Base-by-base conservation (phyloP, 2,797 vertebrate genomes). In the Hippopotamyrus pictus region DNA sequence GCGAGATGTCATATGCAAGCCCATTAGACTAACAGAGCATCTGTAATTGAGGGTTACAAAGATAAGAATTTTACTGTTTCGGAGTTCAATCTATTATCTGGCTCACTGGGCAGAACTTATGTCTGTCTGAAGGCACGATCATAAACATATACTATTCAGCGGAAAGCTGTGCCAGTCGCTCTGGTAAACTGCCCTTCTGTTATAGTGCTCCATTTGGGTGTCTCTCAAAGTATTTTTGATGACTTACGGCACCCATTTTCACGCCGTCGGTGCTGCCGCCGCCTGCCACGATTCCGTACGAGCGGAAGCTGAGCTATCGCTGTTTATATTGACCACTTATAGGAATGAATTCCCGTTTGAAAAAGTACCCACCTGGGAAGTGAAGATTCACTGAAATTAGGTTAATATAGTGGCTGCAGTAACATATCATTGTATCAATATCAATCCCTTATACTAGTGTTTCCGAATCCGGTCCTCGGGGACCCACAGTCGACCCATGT, bases 11-110 rank as follows among this genome's bases (percentile, higher is more conserved):
- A 76, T 44, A 37, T 19, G 33, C 29, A 76, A 17, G 4, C 69
- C 33, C 69, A 76, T 76, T 76, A 37, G 69, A 76, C 69, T 76
- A 41, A 76, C 69, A 76, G 69, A 76, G 37, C 69, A 41, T 76
- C 69, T 76, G 69, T 76, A 76, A 76, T 76, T 76, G 69, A 29
- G 69, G 69, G 33, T 48, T 83, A 50, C n/a, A 83, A 83, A 83
- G 79, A 83, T 50, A 50, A 22, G 19, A 46, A 50, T 83, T 83
- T 83, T 22, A 83, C 44, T 44, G 79, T 44, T 83, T 83, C 2
- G 19, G 17, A 44, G 44, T 22, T 83, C 44, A 50, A 83, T 86
- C 50, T 86, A 53, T 86, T 85, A 50, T 51, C 46, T 85, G 83
- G 46, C n/a, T 50, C 83, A 25, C 83, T 51, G n/a, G 48, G 83